Base-by-base conservation (phyloP, 2,113 vertebrate genomes). In the Boulengerochromis microlepis region DNA sequence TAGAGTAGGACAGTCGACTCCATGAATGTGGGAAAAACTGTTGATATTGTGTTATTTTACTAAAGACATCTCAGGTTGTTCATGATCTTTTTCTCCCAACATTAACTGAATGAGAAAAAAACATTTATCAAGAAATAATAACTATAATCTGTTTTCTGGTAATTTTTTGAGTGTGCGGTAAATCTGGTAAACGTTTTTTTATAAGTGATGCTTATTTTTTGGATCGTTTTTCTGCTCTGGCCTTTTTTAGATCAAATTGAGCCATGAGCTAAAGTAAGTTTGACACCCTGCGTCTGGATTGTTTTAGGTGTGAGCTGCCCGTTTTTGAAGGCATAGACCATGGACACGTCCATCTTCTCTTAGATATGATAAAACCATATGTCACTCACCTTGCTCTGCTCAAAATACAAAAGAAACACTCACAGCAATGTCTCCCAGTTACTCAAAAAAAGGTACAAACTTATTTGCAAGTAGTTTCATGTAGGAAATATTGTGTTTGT, bases 401-500 rank as follows among this genome's bases (percentile, higher is more conserved):
- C 40, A 29, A 76, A 76, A 29, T 47, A 19, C 61, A 38, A 8
- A 66, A 38, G 6, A 74, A 74, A 24, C 40, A 74, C 38, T 26
- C 69, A 74, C 69, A 45, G 40, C 8, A 45, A 0, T 18, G 13
- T 18, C 69, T 47, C 8, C 0, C 22, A 15, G 42, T 29, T 76
- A 29, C 24, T 76, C 42, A 31, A 50, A 50, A 50, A 78, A 50
- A 50, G 4, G 15, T 47, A 71, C 66, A 26, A 45, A 16, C 40
- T 10, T 47, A 40, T 29, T 78, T 78, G 42, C 26, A 12, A 78
- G 74, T 50, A 52, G 26, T 52, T 78, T 78, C 45, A 52, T 52
- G 26, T 52, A 52, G 74, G 16, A 78, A 78, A 52, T 78, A 50
- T 31, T 50, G 26, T 52, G 26, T 78, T 50, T 78, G 45, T 78